phyloP scores from a whole-genome alignment of 2,888 invertebrate genomes.

The Gonocerus acuteangulatus region DNA sequence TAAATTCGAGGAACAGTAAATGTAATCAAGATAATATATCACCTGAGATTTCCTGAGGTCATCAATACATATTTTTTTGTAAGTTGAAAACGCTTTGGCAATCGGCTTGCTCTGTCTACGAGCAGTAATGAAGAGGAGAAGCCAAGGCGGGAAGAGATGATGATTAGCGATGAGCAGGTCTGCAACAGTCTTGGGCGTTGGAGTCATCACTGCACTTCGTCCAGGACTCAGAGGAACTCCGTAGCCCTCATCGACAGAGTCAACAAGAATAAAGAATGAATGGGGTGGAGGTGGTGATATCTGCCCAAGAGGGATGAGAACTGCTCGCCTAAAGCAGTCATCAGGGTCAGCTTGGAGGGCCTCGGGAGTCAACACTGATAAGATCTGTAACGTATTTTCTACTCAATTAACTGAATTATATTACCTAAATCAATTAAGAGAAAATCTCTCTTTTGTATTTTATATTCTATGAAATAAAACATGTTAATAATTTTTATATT shows the following conservation, averaged over 20 bases:
- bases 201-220: conserved; percentile 3
- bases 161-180: conserved; percentile 82
- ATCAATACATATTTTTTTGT: conserved; percentile 84
- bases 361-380: conserved; percentile 69
- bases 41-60: conserved; percentile 84
- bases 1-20: too few species aligned
- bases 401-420: background rate
- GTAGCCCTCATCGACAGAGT: conserved; percentile 78
- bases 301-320: conserved; percentile 78
- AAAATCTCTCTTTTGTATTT: too few species aligned
- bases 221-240: conserved; percentile 25
- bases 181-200: conserved; percentile 57
- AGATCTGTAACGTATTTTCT: conserved; percentile 49
- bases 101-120: conserved; percentile 75
- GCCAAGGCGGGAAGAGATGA: conserved; percentile 86
- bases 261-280: conserved; percentile 75
- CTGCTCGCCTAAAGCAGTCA: conserved; percentile 80
- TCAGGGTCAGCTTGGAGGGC: conserved; percentile 82
- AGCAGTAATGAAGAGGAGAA: conserved; percentile 81
- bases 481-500: too few species aligned
- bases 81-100: conserved; percentile 71
- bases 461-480: too few species aligned
- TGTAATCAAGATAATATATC: too few species aligned
- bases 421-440: background rate
- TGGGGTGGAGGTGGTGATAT: conserved; percentile 85